phyloP scores from a whole-genome alignment of 2,888 invertebrate species.

The Apotomis capreana region DNA sequence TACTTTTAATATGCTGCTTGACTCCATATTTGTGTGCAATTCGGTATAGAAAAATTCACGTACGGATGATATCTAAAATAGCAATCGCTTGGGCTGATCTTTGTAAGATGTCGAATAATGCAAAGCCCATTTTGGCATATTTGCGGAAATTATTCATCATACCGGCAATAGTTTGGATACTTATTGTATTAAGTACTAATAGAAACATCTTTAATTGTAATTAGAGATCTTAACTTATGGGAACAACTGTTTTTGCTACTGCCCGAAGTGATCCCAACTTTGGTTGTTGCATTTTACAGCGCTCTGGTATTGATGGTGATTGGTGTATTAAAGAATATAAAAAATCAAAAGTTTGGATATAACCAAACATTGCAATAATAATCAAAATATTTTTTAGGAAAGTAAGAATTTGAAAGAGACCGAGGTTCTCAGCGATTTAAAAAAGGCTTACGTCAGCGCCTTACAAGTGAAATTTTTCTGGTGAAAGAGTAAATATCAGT shows the following conservation, averaged over 20 bases:
- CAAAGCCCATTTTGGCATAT: not conserved
- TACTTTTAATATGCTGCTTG: not conserved
- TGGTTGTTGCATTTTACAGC: not conserved
- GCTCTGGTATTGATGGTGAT: conserved; percentile 1
- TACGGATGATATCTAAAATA: not conserved
- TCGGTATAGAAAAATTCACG: not conserved
- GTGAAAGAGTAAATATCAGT: too few species aligned
- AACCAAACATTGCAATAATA: not conserved
- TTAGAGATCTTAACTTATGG: not conserved
- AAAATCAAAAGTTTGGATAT: not conserved
- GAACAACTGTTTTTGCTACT: not conserved
- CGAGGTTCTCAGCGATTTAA: not conserved
- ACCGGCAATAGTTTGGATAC: not conserved
- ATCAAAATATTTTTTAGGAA: not conserved
- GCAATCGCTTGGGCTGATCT: not conserved
- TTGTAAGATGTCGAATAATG: not conserved
- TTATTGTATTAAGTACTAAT: not conserved
- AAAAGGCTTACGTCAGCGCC: not conserved
- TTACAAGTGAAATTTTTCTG: not conserved
- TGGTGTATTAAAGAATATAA: conserved; percentile 3
- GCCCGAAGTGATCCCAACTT: not conserved
- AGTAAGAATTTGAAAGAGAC: not conserved
- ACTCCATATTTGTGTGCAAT: not conserved
- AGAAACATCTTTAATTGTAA: too few species aligned
- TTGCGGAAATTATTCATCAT: conserved; percentile 3